Base-by-base conservation (phyloP, 2,797 vertebrate species). In the Ctenopoma kingsleyae region DNA sequence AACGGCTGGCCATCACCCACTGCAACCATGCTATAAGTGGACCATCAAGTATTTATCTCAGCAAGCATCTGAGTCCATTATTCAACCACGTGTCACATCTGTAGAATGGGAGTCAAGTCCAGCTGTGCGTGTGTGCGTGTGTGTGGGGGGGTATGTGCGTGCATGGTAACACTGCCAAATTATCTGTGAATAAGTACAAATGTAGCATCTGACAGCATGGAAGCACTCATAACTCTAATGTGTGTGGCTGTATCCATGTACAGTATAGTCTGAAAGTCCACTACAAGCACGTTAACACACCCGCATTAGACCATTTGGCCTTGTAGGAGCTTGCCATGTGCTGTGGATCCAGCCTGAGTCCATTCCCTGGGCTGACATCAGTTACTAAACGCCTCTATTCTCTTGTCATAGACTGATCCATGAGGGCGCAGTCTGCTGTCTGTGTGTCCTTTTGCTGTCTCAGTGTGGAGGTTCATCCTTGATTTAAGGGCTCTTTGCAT, bases 1-100 rank as follows among this genome's bases (percentile, higher is more conserved):
- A 58, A 57, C 50, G 40, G 27, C 6, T 1, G 15, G 52, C 67
- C 71, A 49, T 73, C 73, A 74, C 58, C 66, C 65, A 54, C 64
- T 79, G 46, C 44, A 74, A 66, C 58, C 41, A 49, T 10, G 44
- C 52, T 27, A 46, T 79, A 83, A 85, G 79, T 81, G 81, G 68
- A 75, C 41, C 72, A 84, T 86, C 72, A 75, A 81, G 76, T 65
- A 80, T 86, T 86, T 86, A 87, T 86, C 78, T 82, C 84, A 81
- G 78, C 54, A 61, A 78, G 80, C 74, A 66, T 80, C 63, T 67
- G 54, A 81, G 76, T 75, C 71, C 82, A 81, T 86, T 86, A 86
- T 82, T 87, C 78, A 80, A 70, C 62, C 74, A 41, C 52, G 64
- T 82, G 83, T 82, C 83, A 78, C 76, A 78, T 80, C 74, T 78